phyloP scores from a whole-genome alignment of 1,140 invertebrate species.

The Trichonephila clavata region DNA sequence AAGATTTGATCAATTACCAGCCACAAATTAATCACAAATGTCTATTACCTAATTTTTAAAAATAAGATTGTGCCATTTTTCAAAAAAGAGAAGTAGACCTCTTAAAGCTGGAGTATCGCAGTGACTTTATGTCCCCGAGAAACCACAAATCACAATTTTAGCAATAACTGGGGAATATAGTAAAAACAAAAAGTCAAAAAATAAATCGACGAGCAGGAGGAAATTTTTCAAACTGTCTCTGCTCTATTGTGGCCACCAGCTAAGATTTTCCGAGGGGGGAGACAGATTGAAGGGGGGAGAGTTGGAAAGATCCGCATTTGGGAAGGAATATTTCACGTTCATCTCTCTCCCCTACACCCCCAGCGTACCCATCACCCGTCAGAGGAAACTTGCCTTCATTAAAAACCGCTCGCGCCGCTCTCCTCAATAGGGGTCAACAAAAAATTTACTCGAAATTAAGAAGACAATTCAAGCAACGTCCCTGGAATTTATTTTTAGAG shows the following conservation, averaged over 20 bases:
- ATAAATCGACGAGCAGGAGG: not conserved
- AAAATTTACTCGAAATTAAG: conserved; percentile 14
- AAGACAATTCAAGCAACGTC: not conserved
- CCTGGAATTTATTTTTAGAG: not conserved
- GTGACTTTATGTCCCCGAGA: not conserved
- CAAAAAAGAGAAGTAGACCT: not conserved
- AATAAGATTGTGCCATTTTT: not conserved
- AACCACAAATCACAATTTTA: conserved; percentile 10
- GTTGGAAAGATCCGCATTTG: conserved; percentile 58
- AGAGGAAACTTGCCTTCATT: conserved; percentile 69
- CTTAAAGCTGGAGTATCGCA: not conserved
- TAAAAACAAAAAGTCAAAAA: conserved; percentile 3
- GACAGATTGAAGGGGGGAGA: conserved; percentile 3
- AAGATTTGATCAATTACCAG: not conserved
- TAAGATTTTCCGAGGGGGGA: conserved; percentile 23
- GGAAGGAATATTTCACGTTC: conserved; percentile 66
- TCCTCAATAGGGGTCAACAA: not conserved
- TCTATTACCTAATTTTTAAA: not conserved
- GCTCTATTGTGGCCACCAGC: conserved; percentile 58
- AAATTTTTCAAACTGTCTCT: conserved; percentile 64
- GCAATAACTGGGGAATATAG: not conserved
- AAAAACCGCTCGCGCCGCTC: conserved; percentile 41
- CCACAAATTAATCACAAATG: not conserved
- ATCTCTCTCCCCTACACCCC: conserved; percentile 22
- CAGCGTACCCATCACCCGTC: conserved; percentile 59